Conservation (phyloP, 2,113 vertebrate species). For the Indicator maculatus region DNA sequence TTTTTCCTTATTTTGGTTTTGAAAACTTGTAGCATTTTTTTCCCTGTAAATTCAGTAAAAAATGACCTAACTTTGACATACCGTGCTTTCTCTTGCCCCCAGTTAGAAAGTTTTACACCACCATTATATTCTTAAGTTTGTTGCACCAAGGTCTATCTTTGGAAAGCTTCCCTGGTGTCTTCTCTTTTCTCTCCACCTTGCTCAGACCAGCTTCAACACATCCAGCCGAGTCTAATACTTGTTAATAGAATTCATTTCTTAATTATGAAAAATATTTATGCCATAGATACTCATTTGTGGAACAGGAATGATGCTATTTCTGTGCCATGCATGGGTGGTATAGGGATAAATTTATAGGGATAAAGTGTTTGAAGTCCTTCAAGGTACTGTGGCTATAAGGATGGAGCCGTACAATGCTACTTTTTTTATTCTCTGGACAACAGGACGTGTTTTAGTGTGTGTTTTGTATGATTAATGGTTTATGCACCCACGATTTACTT, state of each 20-base stretch:
- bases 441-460: neutral
- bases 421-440: neutral
- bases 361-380: neutral
- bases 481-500: neutral
- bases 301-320: neutral
- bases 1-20: neutral
- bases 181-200: neutral
- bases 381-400: neutral
- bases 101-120: neutral
- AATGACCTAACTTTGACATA: neutral
- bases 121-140: neutral
- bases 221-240: neutral
- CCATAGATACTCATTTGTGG: neutral
- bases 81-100: neutral
- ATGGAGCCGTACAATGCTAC: neutral
- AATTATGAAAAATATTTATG: neutral
- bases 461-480: constrained; percentile 11
- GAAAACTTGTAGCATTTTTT: neutral
- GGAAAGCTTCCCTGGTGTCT: neutral
- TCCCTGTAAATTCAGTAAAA: neutral
- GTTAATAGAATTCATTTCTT: neutral
- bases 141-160: neutral
- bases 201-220: neutral
- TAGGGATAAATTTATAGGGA: neutral
- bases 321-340: neutral